These are phyloP conservation scores for Rhadina sibilatrix DNA, from an alignment of 2,113 vertebrate genomes.

Conservation along the genomic window DNA sequence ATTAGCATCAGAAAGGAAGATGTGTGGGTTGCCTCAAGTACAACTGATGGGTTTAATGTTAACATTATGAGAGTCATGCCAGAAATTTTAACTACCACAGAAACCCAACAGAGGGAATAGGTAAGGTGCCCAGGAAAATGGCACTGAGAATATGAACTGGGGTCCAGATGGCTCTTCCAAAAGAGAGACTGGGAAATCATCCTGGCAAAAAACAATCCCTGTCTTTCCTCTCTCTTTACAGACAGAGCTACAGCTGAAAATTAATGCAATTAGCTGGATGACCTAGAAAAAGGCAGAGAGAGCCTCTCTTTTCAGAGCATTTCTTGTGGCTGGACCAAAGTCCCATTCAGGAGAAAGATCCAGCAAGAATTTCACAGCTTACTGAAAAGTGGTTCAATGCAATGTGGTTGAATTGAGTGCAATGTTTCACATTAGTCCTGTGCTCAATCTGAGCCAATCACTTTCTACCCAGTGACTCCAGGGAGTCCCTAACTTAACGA, in stretches of 20 bases:
- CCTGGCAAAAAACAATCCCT: slow-evolving; percentile 24
- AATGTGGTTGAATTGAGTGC: background rate
- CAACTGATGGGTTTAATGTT: slow-evolving; percentile 28
- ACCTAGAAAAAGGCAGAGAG: slow-evolving; percentile 16
- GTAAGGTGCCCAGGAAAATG: slow-evolving; percentile 36
- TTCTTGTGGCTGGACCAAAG: slow-evolving; percentile 17
- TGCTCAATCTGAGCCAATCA: background rate
- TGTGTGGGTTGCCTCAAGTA: background rate
- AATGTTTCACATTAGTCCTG: background rate
- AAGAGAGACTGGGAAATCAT: slow-evolving; percentile 16
- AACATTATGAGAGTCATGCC: slow-evolving; percentile 15
- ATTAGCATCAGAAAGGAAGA: slow-evolving; percentile 48
- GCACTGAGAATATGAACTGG: slow-evolving; percentile 25
- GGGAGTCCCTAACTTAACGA: background rate
- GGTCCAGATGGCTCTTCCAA: slow-evolving; percentile 45
- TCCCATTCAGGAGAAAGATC: slow-evolving; percentile 24
- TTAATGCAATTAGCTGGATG: slow-evolving; percentile 32
- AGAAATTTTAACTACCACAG: background rate
- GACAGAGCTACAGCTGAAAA: background rate
- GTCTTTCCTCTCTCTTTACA: slow-evolving; percentile 44
- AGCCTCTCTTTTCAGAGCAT: background rate
- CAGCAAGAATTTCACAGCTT: slow-evolving; percentile 41
- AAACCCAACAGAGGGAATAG: background rate
- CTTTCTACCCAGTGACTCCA: background rate
- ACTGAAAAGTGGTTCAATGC: slow-evolving; percentile 10